phyloP scores from a whole-genome alignment of 92 coral and sea anemone species.

The Virgularia gustaviana region DNA sequence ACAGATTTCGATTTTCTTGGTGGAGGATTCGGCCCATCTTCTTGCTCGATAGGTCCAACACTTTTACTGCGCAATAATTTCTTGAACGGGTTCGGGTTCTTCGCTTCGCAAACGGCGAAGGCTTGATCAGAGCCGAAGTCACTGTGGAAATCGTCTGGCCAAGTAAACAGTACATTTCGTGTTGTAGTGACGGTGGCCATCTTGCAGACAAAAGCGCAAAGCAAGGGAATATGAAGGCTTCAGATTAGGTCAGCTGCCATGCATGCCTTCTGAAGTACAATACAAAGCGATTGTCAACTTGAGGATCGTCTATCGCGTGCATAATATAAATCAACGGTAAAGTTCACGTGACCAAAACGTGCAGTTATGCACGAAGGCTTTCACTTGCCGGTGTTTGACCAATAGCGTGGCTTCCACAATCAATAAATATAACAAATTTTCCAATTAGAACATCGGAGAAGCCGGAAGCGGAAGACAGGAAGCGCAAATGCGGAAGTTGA shows the following conservation, averaged over 20 bases:
- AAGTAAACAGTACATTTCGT: background rate
- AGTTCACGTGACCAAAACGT: background rate
- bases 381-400: too few relatives aligned
- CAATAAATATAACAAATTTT: background rate
- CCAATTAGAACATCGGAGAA: too few relatives aligned
- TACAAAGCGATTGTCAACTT: background rate
- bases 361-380: background rate
- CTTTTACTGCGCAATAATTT: constrained; percentile 7
- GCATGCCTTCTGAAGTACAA: background rate
- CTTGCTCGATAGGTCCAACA: constrained; percentile 2
- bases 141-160: background rate
- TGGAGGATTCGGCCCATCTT: background rate
- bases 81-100: background rate
- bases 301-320: background rate
- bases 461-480: too few relatives aligned
- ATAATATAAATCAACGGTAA: too few relatives aligned
- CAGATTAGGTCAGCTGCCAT: background rate
- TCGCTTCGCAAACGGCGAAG: background rate
- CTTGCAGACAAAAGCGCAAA: background rate
- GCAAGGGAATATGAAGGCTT: background rate
- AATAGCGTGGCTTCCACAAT: background rate
- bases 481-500: too few relatives aligned
- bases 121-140: background rate
- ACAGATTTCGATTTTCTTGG: constrained; percentile 28
- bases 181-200: constrained; percentile 30